A percentile compares a stretch with the other conserved stretches of the same genome.
Evolutionary conservation across 2,797 vertebrate genomes (phyloP).

Genomic region (Lacerta bilineata): DNA sequence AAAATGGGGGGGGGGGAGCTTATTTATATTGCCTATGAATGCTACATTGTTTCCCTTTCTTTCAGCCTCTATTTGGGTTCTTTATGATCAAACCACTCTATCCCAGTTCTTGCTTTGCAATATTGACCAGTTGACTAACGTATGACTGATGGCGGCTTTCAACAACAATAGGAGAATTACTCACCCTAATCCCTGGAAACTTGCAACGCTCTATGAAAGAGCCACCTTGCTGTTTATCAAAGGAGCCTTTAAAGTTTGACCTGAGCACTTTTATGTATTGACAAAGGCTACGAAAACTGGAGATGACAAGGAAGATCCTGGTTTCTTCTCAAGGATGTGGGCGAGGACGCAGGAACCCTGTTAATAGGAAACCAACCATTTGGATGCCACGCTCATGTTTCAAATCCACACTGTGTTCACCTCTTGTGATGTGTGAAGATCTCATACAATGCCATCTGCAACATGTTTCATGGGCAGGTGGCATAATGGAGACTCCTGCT

Average conservation of each 20-base stretch:
- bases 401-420: background rate
- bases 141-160: constrained; percentile 57
- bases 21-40: constrained; percentile 13
- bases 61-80: background rate
- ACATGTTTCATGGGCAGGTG: too few relatives aligned
- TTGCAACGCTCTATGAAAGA: constrained; percentile 25
- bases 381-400: background rate
- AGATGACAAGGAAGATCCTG: constrained; percentile 39
- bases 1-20: background rate
- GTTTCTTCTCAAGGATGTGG: constrained; percentile 64
- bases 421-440: too few relatives aligned
- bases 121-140: background rate
- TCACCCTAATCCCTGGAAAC: background rate
- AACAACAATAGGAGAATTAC: constrained; percentile 62
- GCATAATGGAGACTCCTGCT: too few relatives aligned
- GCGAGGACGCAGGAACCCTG: constrained; percentile 25
- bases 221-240: constrained; percentile 60
- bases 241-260: constrained; percentile 54
- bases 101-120: constrained; percentile 1
- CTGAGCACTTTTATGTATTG: constrained; percentile 58
- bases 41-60: background rate
- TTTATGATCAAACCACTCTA: background rate
- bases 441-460: too few relatives aligned
- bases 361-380: background rate
- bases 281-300: constrained; percentile 55